Evolutionary conservation across 2,888 invertebrate species (phyloP).

Genomic region (Dynastes hyllus): DNA sequence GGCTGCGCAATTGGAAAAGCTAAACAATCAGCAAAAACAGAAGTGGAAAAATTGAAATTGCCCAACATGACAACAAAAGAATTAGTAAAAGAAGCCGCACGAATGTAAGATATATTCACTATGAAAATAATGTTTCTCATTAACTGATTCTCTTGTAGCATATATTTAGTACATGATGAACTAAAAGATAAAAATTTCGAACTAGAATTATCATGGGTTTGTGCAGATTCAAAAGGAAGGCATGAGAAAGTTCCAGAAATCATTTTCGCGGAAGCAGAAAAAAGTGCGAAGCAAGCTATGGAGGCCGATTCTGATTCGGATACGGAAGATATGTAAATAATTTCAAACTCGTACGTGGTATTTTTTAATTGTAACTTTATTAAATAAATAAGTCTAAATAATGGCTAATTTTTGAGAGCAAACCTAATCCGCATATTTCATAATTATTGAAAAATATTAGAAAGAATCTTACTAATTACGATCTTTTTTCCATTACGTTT

Average conservation of each 20-base stretch:
- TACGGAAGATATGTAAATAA: slow-evolving; percentile 79
- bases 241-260: slow-evolving; percentile 88
- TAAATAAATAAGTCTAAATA: slow-evolving; percentile 26
- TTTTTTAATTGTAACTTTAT: slow-evolving; percentile 50
- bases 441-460: too few relatives aligned
- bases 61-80: slow-evolving; percentile 89
- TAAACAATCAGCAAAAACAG: slow-evolving; percentile 98
- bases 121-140: slow-evolving; percentile 22
- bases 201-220: slow-evolving; percentile 95
- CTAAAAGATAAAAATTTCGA: slow-evolving; percentile 97
- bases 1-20: slow-evolving; percentile 99
- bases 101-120: slow-evolving; percentile 78
- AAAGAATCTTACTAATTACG: too few relatives aligned
- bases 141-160: slow-evolving; percentile 71
- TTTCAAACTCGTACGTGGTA: slow-evolving; percentile 49
- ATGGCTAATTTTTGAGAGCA: background rate
- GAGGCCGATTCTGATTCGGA: slow-evolving; percentile 92
- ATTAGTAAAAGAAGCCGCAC: slow-evolving; percentile 94
- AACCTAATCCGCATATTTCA: too few relatives aligned
- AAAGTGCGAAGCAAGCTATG: slow-evolving; percentile 89
- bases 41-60: slow-evolving; percentile 97
- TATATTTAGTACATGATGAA: slow-evolving; percentile 93
- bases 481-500: too few relatives aligned
- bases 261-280: slow-evolving; percentile 88
- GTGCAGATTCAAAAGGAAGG: slow-evolving; percentile 84